Base-by-base conservation (phyloP, 2,113 vertebrate species). In the Tetrax tetrax region DNA sequence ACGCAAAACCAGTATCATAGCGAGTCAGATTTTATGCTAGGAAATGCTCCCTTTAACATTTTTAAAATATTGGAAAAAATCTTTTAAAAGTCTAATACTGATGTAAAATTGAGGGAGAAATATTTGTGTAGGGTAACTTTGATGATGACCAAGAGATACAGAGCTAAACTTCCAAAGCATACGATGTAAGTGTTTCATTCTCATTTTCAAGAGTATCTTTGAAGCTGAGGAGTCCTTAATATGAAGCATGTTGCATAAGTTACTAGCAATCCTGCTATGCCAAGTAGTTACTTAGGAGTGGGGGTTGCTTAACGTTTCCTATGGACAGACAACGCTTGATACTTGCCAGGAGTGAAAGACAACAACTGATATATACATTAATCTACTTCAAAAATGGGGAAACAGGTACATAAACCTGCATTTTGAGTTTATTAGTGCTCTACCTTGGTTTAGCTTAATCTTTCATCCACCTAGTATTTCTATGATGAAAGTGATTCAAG, bases 71-170 rank as follows among this genome's bases (percentile, higher is more conserved):
- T 87, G 65, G 45, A 72, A 57, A 76, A 57, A 85, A 85, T 76
- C 45, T 87, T 48, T 89, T 95, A 65, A 20, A 90, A 77, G 89
- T 96, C 63, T 86, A 72, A 57, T 88, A 45, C 43, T 88, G 31
- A n/a, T 90, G 75, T 88, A 68, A 93, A 80, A 90, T 51, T 45
- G 63, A 92, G 41, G 75, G 48, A 82, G 63, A 87, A 93, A 88
- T 74, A 74, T 86, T 96, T 97, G 66, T 92, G 47, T 86, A 54
- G 83, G 54, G 50, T 90, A 81, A 60, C 83, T 92, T 95, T 93
- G 88, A 93, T 92, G 86, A 65, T 80, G 64, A 89, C 92, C 50
- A 93, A 95, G 86, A 93, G 80, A 71, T 68, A 75, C 6, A 59
- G 64, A 90, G n/a, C 69, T 87, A 93, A 93, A 89, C 81, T 92